Evolutionary conservation across 2,888 invertebrate species (phyloP).

Genomic region (Mimas tiliae): DNA sequence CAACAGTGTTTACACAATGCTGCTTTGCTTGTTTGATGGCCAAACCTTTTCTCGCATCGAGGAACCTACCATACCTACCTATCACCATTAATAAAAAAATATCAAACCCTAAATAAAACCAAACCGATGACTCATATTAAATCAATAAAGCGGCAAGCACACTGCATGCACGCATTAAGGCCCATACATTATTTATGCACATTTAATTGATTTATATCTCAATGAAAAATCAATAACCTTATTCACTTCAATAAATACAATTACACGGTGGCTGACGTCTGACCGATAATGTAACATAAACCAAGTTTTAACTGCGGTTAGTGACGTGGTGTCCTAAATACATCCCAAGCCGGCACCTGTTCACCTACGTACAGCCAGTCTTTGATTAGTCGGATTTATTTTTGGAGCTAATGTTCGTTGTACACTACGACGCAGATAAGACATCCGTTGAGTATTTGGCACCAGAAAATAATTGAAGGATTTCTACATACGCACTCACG

Average conservation of each 20-base stretch:
- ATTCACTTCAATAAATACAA: constrained; percentile 13
- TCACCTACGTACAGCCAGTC: constrained; percentile 14
- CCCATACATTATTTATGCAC: not conserved
- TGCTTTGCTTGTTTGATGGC: too few relatives aligned
- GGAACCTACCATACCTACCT: too few relatives aligned
- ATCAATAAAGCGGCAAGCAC: not conserved
- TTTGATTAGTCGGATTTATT: constrained; percentile 25
- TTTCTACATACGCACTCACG: too few relatives aligned
- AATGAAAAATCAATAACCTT: constrained; percentile 15
- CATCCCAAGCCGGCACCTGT: not conserved
- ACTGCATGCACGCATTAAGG: not conserved
- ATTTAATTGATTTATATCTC: constrained; percentile 20
- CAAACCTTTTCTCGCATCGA: too few relatives aligned
- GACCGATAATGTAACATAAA: constrained; percentile 5
- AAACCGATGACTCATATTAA: not conserved
- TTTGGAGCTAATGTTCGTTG: constrained; percentile 18
- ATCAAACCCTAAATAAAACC: not conserved
- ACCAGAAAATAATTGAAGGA: not conserved
- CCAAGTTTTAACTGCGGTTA: not conserved
- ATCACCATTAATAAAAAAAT: not conserved
- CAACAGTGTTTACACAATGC: too few relatives aligned
- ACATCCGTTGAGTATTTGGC: not conserved
- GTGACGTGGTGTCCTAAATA: constrained; percentile 20
- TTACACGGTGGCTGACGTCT: constrained; percentile 13
- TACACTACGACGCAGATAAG: constrained; percentile 7